A percentile compares a stretch with the other conserved stretches of the same genome.
Evolutionary conservation across 2,113 vertebrate species (phyloP).

Genomic region (Pseudorhombus dupliciocellatus): DNA sequence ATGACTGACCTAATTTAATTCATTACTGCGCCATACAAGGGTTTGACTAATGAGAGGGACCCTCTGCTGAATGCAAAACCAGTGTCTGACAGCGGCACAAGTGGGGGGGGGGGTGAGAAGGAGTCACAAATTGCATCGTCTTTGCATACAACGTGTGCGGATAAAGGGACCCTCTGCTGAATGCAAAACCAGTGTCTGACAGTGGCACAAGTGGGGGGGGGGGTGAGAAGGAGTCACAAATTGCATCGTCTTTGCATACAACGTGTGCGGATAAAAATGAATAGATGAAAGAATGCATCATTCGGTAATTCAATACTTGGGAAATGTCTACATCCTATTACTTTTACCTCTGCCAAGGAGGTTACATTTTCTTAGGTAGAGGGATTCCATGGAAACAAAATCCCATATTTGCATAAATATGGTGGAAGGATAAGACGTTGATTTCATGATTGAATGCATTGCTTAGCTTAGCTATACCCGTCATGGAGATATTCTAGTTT

Average conservation of each 20-base stretch:
- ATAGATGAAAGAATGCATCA: neutral
- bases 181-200: slow-evolving; percentile 51
- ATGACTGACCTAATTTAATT: slow-evolving; percentile 70
- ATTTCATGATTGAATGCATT: too few relatives aligned
- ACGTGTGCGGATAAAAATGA: neutral
- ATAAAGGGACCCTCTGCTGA: slow-evolving; percentile 54
- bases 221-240: neutral
- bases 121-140: too few relatives aligned
- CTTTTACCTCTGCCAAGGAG: too few relatives aligned
- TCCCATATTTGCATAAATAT: neutral
- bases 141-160: too few relatives aligned
- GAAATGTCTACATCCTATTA: neutral
- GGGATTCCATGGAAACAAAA: too few relatives aligned
- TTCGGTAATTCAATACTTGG: neutral
- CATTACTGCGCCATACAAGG: slow-evolving; percentile 61
- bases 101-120: neutral
- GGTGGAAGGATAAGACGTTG: too few relatives aligned
- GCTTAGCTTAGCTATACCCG: too few relatives aligned
- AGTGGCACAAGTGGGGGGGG: neutral
- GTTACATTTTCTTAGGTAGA: too few relatives aligned
- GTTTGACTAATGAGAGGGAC: slow-evolving; percentile 65
- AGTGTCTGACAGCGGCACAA: slow-evolving; percentile 25
- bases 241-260: neutral
- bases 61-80: slow-evolving; percentile 56
- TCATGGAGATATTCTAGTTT: too few relatives aligned